Evolutionary conservation across 2,113 vertebrate species (phyloP).

Genomic region (Equus przewalskii): DNA sequence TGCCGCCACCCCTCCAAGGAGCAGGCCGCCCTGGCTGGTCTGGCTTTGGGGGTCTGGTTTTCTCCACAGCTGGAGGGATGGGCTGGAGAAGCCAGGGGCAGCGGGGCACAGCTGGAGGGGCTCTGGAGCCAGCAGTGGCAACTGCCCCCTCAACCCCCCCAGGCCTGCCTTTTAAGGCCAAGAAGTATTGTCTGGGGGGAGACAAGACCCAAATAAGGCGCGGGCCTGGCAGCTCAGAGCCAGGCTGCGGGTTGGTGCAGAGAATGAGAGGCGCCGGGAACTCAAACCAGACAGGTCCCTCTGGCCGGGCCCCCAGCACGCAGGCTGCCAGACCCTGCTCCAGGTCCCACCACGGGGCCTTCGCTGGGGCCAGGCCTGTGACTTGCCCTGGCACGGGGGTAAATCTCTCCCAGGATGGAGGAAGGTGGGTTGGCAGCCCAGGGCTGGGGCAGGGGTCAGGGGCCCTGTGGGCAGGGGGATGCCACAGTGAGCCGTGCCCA

Average conservation of each 20-base stretch:
- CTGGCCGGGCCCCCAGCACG: conserved; percentile 47
- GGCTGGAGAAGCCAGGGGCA: background rate
- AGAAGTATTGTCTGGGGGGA: background rate
- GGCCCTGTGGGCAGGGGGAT: accelerated
- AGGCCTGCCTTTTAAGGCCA: conserved; percentile 78
- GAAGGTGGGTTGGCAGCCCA: background rate
- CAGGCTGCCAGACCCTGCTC: conserved; percentile 59
- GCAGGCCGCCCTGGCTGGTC: background rate
- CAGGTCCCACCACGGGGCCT: background rate
- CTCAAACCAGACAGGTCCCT: conserved; percentile 71
- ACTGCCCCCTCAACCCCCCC: background rate
- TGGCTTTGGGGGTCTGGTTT: conserved; percentile 38
- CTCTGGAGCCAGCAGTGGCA: conserved; percentile 46
- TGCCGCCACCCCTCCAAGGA: background rate
- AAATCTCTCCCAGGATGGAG: background rate
- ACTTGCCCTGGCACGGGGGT: background rate
- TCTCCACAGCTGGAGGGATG: conserved; percentile 60
- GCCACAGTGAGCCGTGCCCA: background rate
- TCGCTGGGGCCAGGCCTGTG: background rate
- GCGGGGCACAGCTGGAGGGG: conserved; percentile 64
- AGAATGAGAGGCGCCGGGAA: conserved; percentile 67
- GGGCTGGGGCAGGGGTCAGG: background rate
- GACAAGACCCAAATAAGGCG: conserved; percentile 75
- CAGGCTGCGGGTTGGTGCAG: conserved; percentile 71
- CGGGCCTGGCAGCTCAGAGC: conserved; percentile 50